Percentiles rank a stretch among this genome's conserved stretches.
phyloP scores from a whole-genome alignment of 2,113 vertebrate species.

The Aldabrachelys gigantea region DNA sequence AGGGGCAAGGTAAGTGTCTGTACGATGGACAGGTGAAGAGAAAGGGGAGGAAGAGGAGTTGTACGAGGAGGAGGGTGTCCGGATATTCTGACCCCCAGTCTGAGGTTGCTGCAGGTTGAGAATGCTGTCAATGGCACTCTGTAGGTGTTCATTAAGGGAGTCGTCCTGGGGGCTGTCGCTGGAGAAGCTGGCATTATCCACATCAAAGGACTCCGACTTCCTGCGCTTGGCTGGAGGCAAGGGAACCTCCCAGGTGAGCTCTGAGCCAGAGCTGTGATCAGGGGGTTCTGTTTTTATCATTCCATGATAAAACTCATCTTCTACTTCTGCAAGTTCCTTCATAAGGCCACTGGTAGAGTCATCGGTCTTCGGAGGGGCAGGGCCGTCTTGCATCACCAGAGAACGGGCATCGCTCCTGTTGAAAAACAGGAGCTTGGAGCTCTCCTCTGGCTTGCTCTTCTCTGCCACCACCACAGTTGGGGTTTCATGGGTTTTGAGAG shows the following conservation, averaged over 20 bases:
- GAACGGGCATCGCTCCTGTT: constrained; percentile 6
- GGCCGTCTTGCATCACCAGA: constrained; percentile 18
- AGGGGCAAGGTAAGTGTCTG: constrained; percentile 77
- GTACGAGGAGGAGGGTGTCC: constrained; percentile 73
- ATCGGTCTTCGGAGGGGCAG: constrained; percentile 30
- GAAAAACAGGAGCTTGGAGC: constrained; percentile 15
- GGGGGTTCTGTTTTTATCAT: constrained; percentile 75
- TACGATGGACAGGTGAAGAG: constrained; percentile 83
- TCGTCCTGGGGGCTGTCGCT: constrained; percentile 94
- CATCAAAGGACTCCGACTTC: constrained; percentile 88
- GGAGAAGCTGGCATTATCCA: constrained; percentile 96
- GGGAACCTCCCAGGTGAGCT: constrained; percentile 70
- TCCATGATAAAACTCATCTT: constrained; percentile 86
- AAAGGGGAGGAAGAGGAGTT: constrained; percentile 81
- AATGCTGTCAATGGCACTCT: constrained; percentile 97
- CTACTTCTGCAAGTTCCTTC: constrained; percentile 84
- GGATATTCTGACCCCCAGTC: constrained; percentile 51
- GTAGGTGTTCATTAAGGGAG: constrained; percentile 91
- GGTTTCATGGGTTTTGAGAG: constrained; percentile 21
- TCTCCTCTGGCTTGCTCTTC: constrained; percentile 19
- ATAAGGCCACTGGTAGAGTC: constrained; percentile 74
- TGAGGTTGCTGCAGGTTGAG: constrained; percentile 92
- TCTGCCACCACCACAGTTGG: background rate
- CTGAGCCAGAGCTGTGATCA: background rate
- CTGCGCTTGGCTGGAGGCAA: constrained; percentile 87